Percentiles rank a stretch among this genome's conserved stretches.
phyloP scores from a whole-genome alignment of 2,797 vertebrate genomes.

The Eleutherodactylus coqui region DNA sequence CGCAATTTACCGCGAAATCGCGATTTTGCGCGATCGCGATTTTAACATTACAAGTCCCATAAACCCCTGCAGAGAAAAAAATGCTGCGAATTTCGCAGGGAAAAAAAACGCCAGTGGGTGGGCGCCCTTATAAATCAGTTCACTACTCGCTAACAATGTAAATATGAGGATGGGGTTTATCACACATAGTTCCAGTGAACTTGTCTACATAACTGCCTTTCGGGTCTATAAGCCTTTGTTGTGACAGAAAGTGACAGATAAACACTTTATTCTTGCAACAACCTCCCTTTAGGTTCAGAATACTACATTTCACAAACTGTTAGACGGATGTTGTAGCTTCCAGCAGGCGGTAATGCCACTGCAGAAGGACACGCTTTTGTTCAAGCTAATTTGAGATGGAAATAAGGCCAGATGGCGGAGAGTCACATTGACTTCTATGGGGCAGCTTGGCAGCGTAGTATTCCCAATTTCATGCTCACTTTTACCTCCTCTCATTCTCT shows the following conservation, averaged over 20 bases:
- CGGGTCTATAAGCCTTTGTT: slow-evolving; percentile 39
- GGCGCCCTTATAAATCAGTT: too few relatives aligned
- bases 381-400: slow-evolving; percentile 47
- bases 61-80: too few relatives aligned
- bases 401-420: slow-evolving; percentile 47
- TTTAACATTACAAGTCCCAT: too few relatives aligned
- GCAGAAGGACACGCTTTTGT: slow-evolving; percentile 49
- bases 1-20: too few relatives aligned
- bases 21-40: too few relatives aligned
- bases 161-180: too few relatives aligned
- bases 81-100: too few relatives aligned
- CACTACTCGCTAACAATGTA: too few relatives aligned
- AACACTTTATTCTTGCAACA: slow-evolving; percentile 36
- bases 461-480: slow-evolving; percentile 11
- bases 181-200: slow-evolving; percentile 16
- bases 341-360: slow-evolving; percentile 35
- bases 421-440: slow-evolving; percentile 42
- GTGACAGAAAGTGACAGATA: slow-evolving; percentile 55
- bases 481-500: background rate
- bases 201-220: slow-evolving; percentile 41
- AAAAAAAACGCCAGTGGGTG: too few relatives aligned
- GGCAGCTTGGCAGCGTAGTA: slow-evolving; percentile 28
- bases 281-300: slow-evolving; percentile 56
- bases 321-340: slow-evolving; percentile 19
- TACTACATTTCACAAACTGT: slow-evolving; percentile 38